Evolutionary conservation across 2,797 vertebrate genomes (phyloP).

Genomic region (Brachyalestes nurse): DNA sequence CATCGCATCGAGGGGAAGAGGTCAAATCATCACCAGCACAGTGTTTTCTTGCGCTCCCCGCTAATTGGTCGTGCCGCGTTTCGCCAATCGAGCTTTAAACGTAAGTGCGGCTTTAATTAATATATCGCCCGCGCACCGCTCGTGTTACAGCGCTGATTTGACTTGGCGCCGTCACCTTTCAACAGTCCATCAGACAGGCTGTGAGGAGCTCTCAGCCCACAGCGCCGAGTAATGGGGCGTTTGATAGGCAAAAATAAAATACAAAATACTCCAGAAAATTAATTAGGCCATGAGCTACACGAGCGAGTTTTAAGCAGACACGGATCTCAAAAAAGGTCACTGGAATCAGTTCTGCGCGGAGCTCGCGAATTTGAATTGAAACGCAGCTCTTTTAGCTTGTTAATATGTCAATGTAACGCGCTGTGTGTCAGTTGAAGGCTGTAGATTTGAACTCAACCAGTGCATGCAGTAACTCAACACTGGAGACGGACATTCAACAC

Average conservation of each 20-base stretch:
- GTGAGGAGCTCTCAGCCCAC: conserved; percentile 67
- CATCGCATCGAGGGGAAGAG: conserved; percentile 59
- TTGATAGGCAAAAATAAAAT: conserved; percentile 18
- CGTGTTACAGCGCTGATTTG: conserved; percentile 56
- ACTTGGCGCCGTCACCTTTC: conserved; percentile 66
- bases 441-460: background rate
- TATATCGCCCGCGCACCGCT: conserved; percentile 61
- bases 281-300: background rate
- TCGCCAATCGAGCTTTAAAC: conserved; percentile 82
- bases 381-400: no score
- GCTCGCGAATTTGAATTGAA: no score
- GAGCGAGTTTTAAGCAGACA: background rate
- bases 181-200: conserved; percentile 68
- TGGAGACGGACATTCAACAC: background rate
- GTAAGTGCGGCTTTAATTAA: conserved; percentile 74
- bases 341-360: no score
- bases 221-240: conserved; percentile 58
- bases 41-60: conserved; percentile 69
- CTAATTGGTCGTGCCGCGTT: conserved; percentile 78
- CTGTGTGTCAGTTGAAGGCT: background rate
- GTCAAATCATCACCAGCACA: conserved; percentile 74
- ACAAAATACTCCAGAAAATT: background rate
- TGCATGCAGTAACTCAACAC: background rate
- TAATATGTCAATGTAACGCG: no score
- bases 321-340: no score